A percentile compares a stretch with the other conserved stretches of the same genome.
Conservation (phyloP, 2,888 invertebrate genomes). For the Ceriagrion tenellum region DNA sequence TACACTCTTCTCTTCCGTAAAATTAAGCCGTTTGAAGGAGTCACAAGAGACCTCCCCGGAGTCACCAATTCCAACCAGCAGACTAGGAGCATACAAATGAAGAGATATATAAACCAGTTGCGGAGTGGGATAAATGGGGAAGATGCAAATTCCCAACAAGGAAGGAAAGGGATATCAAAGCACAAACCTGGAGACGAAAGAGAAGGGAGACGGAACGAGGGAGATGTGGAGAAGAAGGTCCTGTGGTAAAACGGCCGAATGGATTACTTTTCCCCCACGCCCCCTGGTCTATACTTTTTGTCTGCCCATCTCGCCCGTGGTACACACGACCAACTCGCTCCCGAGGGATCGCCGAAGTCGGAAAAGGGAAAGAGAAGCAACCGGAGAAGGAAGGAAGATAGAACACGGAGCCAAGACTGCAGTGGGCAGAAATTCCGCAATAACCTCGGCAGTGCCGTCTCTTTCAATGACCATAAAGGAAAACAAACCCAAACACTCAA, state of each 20-base stretch:
- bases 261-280: not conserved
- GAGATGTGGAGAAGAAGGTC: not conserved
- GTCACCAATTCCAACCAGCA: not conserved
- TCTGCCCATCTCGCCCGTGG: not conserved
- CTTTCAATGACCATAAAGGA: not conserved
- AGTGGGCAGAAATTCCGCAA: slow-evolving; percentile 8
- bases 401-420: not conserved
- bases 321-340: not conserved
- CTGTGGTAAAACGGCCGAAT: not conserved
- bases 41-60: not conserved
- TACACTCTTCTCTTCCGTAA: not conserved
- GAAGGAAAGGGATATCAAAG: not conserved
- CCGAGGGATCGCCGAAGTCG: not conserved
- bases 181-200: not conserved
- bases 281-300: not conserved
- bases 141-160: not conserved
- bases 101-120: not conserved
- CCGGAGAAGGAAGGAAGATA: not conserved
- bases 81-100: not conserved
- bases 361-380: not conserved
- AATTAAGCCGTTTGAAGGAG: not conserved
- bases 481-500: not conserved
- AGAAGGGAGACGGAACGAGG: not conserved
- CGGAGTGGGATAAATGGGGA: not conserved
- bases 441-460: not conserved